Evolutionary conservation across 2,797 vertebrate genomes (phyloP), one percentile per base, ranked within the genome.

Genomic region (Eospalax fontanierii): DNA sequence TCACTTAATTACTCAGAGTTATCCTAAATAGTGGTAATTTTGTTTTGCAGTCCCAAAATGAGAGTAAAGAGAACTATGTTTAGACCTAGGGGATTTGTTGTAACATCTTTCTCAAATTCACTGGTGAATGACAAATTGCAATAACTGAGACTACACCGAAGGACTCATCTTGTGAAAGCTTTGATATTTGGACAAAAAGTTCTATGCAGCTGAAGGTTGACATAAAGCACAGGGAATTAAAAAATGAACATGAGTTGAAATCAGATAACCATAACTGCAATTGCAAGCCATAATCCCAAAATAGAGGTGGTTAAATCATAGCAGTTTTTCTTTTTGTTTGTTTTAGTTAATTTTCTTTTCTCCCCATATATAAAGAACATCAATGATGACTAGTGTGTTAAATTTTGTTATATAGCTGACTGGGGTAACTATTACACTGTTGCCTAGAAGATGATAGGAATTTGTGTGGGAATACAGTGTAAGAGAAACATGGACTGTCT

Each of bases 21-120:
- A 84, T 35, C 15, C 50, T 74, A 63, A 70, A n/a, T 65, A 71
- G 40, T 88, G 79, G 57, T 24, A 73, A 91, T 86, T 91, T 61
- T 6, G 8, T 54, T n/a, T 54, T 40, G 33, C 15, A 61, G 15
- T 43, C 38, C 16, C 26, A 93, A 54, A 94, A 70, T 61, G 54
- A 73, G 74, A 83, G 40, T n/a, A 78, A 85, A 91, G 18, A 91
- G 61, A 50, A 73, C 35, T 79, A 11, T 73, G 70, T 91, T 96
- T 89, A 16, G 70, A 93, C 89, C 5, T 12, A 74, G 8, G 75
- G 26, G 57, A 50, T 63, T 50, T 35, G 83, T 75, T 82, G 15
- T 74, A 87, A 63, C 35, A 63, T 86, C 28, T 92, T 92, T 93
- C 12, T 90, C 75, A 91, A 84, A 74, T 18, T 1, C 50, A 33